phyloP scores from a whole-genome alignment of 2,888 invertebrate species.

The Schizotus pectinicornis region DNA sequence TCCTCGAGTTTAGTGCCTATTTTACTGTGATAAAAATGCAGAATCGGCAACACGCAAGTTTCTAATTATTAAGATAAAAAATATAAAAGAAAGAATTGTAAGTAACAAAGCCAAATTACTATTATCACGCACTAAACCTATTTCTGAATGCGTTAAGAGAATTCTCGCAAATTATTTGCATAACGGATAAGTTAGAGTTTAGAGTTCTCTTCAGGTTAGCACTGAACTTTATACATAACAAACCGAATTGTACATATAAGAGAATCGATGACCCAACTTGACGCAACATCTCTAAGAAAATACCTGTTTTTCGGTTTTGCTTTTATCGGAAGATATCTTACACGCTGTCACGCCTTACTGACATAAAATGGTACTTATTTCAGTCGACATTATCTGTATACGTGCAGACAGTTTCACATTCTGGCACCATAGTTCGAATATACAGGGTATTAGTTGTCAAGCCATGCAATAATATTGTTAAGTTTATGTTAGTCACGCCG shows the following conservation, averaged over 20 bases:
- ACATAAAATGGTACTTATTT: conserved; percentile 42
- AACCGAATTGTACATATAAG: too few species aligned
- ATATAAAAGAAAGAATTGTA: background rate
- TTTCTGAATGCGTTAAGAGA: too few species aligned
- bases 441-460: conserved; percentile 49
- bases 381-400: conserved; percentile 44
- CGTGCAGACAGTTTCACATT: conserved; percentile 42
- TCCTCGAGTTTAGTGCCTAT: too few species aligned
- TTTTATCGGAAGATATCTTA: conserved; percentile 36
- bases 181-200: too few species aligned
- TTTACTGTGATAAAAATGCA: too few species aligned
- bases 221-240: too few species aligned
- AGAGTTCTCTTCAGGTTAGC: too few species aligned
- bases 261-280: too few species aligned
- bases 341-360: conserved; percentile 38
- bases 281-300: conserved; percentile 1
- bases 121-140: background rate
- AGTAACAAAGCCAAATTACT: too few species aligned
- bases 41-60: background rate
- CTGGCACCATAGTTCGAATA: conserved; percentile 29
- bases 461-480: conserved; percentile 50
- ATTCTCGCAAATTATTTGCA: too few species aligned
- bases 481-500: conserved; percentile 45
- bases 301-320: conserved; percentile 26
- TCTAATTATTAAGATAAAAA: conserved; percentile 1